Evolutionary conservation across 2,888 invertebrate genomes (phyloP).

Genomic region (Pseudeuparius sepicola): DNA sequence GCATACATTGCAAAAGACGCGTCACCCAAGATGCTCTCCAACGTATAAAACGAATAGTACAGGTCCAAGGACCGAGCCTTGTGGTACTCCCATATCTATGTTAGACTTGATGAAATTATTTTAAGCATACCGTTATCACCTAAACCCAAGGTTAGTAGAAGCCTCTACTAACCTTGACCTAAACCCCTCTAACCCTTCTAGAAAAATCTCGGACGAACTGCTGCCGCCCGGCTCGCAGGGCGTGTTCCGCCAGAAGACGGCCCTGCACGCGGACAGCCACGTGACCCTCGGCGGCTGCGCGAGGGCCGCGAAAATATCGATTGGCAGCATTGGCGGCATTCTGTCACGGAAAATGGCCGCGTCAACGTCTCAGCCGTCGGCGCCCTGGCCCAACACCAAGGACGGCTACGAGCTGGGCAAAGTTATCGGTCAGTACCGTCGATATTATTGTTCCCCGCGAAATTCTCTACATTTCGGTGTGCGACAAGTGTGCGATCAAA

Average conservation of each 20-base stretch:
- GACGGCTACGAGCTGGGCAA: slow-evolving; percentile 89
- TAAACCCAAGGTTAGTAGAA: too few relatives aligned
- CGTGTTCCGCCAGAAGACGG: slow-evolving; percentile 48
- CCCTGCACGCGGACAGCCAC: slow-evolving; percentile 39
- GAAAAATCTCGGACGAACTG: slow-evolving; percentile 52
- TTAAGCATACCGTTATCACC: too few relatives aligned
- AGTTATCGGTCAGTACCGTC: slow-evolving; percentile 70
- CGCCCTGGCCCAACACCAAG: slow-evolving; percentile 79
- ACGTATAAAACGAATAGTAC: too few relatives aligned
- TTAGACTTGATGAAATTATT: too few relatives aligned
- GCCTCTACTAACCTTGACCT: too few relatives aligned
- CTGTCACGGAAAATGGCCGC: slow-evolving; percentile 53
- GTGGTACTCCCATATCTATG: too few relatives aligned
- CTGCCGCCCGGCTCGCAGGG: slow-evolving; percentile 51
- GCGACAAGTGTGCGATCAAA: slow-evolving; percentile 14
- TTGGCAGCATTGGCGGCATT: slow-evolving; percentile 42
- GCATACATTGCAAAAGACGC: too few relatives aligned
- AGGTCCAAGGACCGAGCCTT: too few relatives aligned
- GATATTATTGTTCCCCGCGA: slow-evolving; percentile 20
- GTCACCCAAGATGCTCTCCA: too few relatives aligned
- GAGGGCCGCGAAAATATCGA: slow-evolving; percentile 38
- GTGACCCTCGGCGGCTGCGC: slow-evolving; percentile 36
- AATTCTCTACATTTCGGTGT: slow-evolving; percentile 19
- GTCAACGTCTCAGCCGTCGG: slow-evolving; percentile 41
- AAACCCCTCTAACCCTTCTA: too few relatives aligned